Conservation (phyloP, 2,113 vertebrate genomes). For the Falcunculus frontatus region DNA sequence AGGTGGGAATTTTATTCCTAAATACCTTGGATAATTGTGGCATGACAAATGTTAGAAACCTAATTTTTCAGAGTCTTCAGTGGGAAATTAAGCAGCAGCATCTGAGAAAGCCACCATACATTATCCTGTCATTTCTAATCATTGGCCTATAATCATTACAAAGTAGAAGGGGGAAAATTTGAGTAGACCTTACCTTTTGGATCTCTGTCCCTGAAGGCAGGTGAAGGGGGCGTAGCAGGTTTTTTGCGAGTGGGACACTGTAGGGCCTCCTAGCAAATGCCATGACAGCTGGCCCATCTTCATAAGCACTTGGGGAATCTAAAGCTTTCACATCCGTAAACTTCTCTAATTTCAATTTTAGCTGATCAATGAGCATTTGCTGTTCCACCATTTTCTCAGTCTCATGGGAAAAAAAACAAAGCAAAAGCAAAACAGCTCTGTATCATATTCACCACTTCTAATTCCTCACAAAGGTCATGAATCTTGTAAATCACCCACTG, state of each 20-base stretch:
- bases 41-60: background rate
- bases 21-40: background rate
- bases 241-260: constrained; percentile 73
- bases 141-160: background rate
- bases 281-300: constrained; percentile 21
- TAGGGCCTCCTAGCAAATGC: constrained; percentile 67
- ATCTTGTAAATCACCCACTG: background rate
- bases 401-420: constrained; percentile 63
- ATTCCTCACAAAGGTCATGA: background rate
- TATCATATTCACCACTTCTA: background rate
- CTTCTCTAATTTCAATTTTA: constrained; percentile 71
- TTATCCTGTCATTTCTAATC: background rate
- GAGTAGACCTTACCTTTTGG: constrained; percentile 73
- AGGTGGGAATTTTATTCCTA: background rate
- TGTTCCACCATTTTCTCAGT: constrained; percentile 87
- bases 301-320: constrained; percentile 14
- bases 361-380: constrained; percentile 79
- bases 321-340: constrained; percentile 26
- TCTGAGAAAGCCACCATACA: background rate
- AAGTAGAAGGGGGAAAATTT: background rate
- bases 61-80: background rate
- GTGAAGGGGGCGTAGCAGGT: constrained; percentile 16
- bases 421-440: background rate
- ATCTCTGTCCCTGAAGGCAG: constrained; percentile 17
- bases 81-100: background rate